Conservation (phyloP, 2,888 invertebrate species). For the Eupsilia transversa region DNA sequence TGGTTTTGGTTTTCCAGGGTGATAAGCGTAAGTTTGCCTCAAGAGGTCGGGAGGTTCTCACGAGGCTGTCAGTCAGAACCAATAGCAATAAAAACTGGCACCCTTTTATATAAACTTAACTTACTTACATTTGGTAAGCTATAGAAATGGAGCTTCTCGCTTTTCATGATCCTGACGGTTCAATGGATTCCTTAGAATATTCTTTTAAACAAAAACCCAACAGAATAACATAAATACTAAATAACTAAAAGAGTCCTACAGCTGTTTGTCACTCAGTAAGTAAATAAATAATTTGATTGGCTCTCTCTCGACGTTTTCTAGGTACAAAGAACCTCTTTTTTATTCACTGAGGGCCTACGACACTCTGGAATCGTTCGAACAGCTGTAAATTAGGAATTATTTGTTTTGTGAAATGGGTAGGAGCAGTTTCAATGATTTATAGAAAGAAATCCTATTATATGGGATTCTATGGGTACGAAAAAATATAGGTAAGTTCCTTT, state of each 20-base stretch:
- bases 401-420: slow-evolving; percentile 4
- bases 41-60: too few relatives aligned
- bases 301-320: slow-evolving; percentile 4
- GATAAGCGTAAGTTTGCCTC: too few relatives aligned
- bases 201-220: slow-evolving; percentile 34
- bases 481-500: too few relatives aligned
- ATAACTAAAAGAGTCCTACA: slow-evolving; percentile 10
- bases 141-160: background rate
- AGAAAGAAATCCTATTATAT: background rate
- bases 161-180: background rate
- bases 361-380: slow-evolving; percentile 17
- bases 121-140: background rate
- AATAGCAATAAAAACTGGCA: too few relatives aligned
- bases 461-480: background rate
- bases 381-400: slow-evolving; percentile 34
- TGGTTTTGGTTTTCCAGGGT: too few relatives aligned
- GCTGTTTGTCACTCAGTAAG: slow-evolving; percentile 37
- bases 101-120: background rate
- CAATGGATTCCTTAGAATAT: slow-evolving; percentile 25
- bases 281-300: slow-evolving; percentile 54
- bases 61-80: too few relatives aligned
- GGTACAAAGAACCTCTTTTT: slow-evolving; percentile 39
- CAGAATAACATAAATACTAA: slow-evolving; percentile 50
- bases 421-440: slow-evolving; percentile 1
- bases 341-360: slow-evolving; percentile 48